Percentiles rank a stretch among this genome's conserved stretches.
phyloP scores from a whole-genome alignment of 1,140 invertebrate species.

The Cardiocondyla obscurior region DNA sequence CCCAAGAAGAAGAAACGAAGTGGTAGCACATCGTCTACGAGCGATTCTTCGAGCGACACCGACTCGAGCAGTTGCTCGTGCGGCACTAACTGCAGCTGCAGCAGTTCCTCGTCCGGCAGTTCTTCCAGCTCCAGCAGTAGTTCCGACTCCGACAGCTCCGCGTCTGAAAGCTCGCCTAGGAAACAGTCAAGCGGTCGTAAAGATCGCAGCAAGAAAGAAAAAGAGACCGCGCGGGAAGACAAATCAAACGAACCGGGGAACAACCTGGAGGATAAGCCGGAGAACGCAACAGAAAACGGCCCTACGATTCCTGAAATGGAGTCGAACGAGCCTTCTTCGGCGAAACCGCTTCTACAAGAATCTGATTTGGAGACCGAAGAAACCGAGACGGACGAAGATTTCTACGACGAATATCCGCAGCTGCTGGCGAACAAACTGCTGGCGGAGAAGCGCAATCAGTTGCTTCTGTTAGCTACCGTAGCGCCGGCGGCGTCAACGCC shows the following conservation, averaged over 20 bases:
- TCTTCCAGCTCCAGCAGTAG: constrained; percentile 87
- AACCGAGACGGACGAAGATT: constrained; percentile 93
- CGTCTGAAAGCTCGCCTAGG: constrained; percentile 83
- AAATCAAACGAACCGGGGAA: constrained; percentile 69
- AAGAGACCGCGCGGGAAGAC: constrained; percentile 62
- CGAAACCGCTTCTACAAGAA: constrained; percentile 85
- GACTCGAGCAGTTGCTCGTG: constrained; percentile 91
- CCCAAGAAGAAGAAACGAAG: constrained; percentile 81
- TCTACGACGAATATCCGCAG: constrained; percentile 92
- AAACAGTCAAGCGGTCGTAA: constrained; percentile 78
- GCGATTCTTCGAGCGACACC: constrained; percentile 89
- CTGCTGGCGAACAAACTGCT: constrained; percentile 88
- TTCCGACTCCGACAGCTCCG: constrained; percentile 88
- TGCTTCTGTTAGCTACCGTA: constrained; percentile 85
- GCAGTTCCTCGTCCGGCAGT: constrained; percentile 85
- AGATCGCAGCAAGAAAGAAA: constrained; percentile 77
- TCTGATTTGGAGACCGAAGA: constrained; percentile 93
- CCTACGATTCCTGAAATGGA: neutral
- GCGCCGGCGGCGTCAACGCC: constrained; percentile 66
- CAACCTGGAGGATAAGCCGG: constrained; percentile 71
- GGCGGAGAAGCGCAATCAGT: constrained; percentile 89
- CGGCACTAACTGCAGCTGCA: constrained; percentile 91
- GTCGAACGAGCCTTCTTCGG: constrained; percentile 7
- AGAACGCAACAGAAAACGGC: constrained; percentile 73
- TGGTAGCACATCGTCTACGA: constrained; percentile 85